Conservation (phyloP, 2,797 vertebrate species). For the Microcaecilia unicolor region DNA sequence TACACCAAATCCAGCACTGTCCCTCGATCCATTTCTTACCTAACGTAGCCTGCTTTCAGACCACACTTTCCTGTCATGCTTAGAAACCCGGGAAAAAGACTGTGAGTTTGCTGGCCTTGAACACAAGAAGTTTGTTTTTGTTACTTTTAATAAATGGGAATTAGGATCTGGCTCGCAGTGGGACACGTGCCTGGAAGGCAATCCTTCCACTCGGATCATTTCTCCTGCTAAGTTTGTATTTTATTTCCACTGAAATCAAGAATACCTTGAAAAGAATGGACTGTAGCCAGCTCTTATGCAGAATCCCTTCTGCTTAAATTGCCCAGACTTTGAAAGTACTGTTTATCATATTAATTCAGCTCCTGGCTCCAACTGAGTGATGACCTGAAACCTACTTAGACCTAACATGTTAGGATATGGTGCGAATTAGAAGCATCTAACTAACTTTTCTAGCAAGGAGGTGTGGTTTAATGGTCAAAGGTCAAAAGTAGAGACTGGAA, state of each 20-base stretch:
- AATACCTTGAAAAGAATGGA: no score
- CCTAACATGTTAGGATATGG: not conserved
- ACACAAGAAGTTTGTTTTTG: no score
- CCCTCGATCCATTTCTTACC: no score
- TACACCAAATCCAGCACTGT: no score
- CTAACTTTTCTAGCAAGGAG: not conserved
- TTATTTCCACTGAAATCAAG: not conserved
- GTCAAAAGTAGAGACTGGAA: no score
- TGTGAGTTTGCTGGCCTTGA: no score
- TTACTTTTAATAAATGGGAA: no score
- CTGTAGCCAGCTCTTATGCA: not conserved
- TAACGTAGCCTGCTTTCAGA: no score
- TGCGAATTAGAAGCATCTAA: constrained; percentile 9
- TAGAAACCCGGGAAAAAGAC: no score
- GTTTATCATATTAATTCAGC: no score
- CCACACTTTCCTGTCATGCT: no score
- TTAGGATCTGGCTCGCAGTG: not conserved
- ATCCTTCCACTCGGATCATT: not conserved
- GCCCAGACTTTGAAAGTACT: not conserved
- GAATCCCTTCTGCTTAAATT: not conserved
- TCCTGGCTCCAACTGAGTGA: not conserved
- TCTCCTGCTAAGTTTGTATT: not conserved
- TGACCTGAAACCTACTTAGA: constrained; percentile 5
- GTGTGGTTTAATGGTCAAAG: not conserved
- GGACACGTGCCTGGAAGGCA: not conserved